Base-by-base conservation (phyloP, 1,140 invertebrate species). In the Zaprionus gabonicus region DNA sequence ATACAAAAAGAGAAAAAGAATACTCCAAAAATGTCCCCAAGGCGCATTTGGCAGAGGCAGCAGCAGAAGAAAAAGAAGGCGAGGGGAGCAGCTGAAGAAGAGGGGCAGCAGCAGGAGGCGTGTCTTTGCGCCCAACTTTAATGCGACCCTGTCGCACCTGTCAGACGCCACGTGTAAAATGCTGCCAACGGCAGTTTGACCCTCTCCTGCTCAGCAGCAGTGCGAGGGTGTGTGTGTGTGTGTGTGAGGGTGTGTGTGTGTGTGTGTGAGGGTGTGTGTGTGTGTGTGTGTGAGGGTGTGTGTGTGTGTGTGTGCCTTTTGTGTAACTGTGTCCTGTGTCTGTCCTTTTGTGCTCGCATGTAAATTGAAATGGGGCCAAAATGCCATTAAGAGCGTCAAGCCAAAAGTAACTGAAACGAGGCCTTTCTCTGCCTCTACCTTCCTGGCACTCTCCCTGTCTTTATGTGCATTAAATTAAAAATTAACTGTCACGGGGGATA, bases 341-440 rank as follows among this genome's bases (percentile, higher is more conserved):
- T 66, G 69, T 73, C 73, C 68, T 73, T 84, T 78, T 81, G 82
- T 76, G 80, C 60, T 64, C 65, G 63, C 73, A 83, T 87, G 84
- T 65, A 87, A 88, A 87, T 87, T 87, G 84, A 87, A 87, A 87
- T 83, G 77, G 82, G 78, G 78, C 82, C 84, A 76, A 78, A 88
- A 88, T 86, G 73, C 77, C 81, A 83, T 88, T 80, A 83, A 88
- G 84, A 80, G 78, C 70, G 67, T 51, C 57, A 68, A 66, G 77
- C 58, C 66, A 81, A 82, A 70, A 80, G 79, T 74, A 80, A 87
- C 63, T 79, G 67, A 71, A 72, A 67, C 68, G 65, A 71, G 58
- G 53, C 36, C 23, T 15, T 71, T 70, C 41, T 9, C 41, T n/a
- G 5, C 2, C 4, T 46, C 58, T 31, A 31, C 28, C 28, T 31